Conservation (phyloP, 2,113 vertebrate species). For the Hylia prasina region DNA sequence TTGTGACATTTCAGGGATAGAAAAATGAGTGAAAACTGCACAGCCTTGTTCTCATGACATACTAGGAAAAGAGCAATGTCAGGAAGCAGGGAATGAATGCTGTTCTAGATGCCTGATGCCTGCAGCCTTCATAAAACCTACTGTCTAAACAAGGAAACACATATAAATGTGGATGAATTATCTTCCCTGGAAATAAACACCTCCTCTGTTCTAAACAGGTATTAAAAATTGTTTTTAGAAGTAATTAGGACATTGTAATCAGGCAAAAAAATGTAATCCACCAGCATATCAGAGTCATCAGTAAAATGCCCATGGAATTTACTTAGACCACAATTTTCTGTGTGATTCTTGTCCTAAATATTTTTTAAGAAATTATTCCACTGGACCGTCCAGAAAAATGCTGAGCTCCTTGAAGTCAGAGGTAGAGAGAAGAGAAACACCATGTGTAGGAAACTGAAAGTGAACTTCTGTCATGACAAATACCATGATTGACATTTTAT, state of each 20-base stretch:
- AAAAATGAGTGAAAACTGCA: background rate
- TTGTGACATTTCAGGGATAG: background rate
- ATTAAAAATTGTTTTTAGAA: background rate
- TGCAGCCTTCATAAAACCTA: background rate
- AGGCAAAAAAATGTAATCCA: background rate
- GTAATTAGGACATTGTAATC: background rate
- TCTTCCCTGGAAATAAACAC: background rate
- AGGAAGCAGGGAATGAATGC: background rate
- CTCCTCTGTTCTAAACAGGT: background rate
- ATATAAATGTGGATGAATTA: background rate
- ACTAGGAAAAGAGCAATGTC: background rate
- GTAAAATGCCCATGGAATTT: background rate
- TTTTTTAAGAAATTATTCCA: background rate
- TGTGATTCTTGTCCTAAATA: background rate
- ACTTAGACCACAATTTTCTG: background rate
- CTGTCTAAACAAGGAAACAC: background rate
- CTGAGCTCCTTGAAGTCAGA: background rate
- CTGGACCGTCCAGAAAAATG: background rate
- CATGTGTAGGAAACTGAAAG: background rate
- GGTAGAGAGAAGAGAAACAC: background rate
- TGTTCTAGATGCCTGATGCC: background rate
- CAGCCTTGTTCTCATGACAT: background rate
- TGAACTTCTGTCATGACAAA: background rate
- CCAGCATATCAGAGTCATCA: background rate
- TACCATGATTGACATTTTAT: background rate